Percentiles rank a stretch among this genome's conserved stretches.
phyloP scores from a whole-genome alignment of 2,888 invertebrate genomes.

The Synergus gifuensis region DNA sequence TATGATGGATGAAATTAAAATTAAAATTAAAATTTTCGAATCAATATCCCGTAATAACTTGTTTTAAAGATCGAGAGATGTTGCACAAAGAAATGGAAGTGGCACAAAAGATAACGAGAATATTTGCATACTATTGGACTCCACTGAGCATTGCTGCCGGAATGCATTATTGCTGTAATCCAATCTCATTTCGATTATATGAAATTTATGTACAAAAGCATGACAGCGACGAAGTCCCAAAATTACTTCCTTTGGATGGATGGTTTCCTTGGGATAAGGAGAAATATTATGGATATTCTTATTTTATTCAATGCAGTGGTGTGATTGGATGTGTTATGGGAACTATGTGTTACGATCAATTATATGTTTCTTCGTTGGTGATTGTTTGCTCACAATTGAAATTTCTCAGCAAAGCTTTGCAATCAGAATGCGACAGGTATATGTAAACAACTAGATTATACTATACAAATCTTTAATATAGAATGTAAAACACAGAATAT shows the following conservation, averaged over 20 bases:
- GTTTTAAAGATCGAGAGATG: neutral
- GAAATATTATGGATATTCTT: slow-evolving; percentile 19
- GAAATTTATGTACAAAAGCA: slow-evolving; percentile 15
- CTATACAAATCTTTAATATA: neutral
- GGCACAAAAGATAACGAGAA: neutral
- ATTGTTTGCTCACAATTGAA: slow-evolving; percentile 10
- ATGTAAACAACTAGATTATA: neutral
- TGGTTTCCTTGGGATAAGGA: slow-evolving; percentile 25
- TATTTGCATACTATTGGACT: slow-evolving; percentile 21
- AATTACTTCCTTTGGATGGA: slow-evolving; percentile 19
- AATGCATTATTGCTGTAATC: slow-evolving; percentile 11
- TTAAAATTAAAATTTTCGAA: neutral
- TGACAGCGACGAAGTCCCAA: neutral
- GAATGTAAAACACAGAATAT: no score
- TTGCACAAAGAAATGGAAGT: slow-evolving; percentile 11
- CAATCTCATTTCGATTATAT: slow-evolving; percentile 12
- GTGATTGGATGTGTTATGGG: slow-evolving; percentile 20
- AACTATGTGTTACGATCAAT: slow-evolving; percentile 23
- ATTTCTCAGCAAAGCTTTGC: slow-evolving; percentile 27
- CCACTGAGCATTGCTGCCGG: slow-evolving; percentile 7
- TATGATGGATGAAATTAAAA: no score
- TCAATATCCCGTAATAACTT: neutral
- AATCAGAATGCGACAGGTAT: neutral
- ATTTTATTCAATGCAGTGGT: slow-evolving; percentile 3
- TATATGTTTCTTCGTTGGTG: neutral